Conservation (phyloP, 2,888 invertebrate genomes). For the Troilus luridus region DNA sequence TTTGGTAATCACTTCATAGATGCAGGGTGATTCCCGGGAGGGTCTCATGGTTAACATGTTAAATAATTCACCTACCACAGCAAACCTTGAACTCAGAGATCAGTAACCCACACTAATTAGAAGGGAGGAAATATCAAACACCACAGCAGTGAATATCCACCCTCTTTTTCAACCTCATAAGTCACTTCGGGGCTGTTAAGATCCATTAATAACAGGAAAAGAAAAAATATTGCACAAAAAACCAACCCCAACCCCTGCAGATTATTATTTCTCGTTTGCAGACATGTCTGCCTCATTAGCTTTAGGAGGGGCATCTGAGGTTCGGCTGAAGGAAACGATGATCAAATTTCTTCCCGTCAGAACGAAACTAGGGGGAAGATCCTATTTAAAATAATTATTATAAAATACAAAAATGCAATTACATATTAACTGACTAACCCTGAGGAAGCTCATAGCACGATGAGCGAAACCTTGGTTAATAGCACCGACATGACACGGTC, state of each 20-base stretch:
- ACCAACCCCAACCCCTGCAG: not conserved
- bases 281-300: not conserved
- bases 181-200: not conserved
- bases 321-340: not conserved
- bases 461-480: too few species aligned
- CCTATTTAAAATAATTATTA: too few species aligned
- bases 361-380: not conserved
- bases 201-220: not conserved
- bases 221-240: not conserved
- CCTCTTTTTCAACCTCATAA: not conserved
- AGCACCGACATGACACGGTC: too few species aligned
- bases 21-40: too few species aligned
- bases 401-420: too few species aligned
- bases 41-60: too few species aligned
- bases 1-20: too few species aligned
- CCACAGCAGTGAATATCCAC: not conserved
- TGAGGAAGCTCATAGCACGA: too few species aligned
- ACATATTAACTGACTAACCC: too few species aligned
- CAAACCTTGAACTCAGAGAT: too few species aligned
- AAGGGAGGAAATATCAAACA: not conserved
- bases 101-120: too few species aligned
- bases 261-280: not conserved
- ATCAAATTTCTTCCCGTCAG: not conserved
- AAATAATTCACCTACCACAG: too few species aligned
- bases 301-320: not conserved